phyloP scores from a whole-genome alignment of 2,113 vertebrate species.

The Malurus cyaneus region DNA sequence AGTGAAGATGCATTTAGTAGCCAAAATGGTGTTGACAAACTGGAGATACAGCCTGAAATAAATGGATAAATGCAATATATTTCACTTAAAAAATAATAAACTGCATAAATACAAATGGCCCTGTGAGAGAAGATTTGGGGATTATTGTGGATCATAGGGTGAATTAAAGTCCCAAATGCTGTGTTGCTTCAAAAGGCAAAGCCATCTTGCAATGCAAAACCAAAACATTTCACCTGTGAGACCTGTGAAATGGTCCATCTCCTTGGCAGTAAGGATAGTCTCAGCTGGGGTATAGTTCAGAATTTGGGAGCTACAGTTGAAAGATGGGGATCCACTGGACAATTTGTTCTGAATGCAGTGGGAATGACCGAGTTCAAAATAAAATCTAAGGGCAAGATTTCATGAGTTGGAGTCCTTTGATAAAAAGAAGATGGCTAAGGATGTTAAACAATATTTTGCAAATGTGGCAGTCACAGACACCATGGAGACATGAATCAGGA shows the following conservation, averaged over 20 bases:
- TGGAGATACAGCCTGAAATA: not conserved
- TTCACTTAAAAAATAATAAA: not conserved
- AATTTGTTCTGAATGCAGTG: not conserved
- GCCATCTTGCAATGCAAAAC: not conserved
- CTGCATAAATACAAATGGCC: not conserved
- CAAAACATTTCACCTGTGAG: not conserved
- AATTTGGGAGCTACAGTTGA: not conserved
- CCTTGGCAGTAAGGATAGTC: not conserved
- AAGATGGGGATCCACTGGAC: not conserved
- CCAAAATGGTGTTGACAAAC: not conserved
- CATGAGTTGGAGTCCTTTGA: not conserved
- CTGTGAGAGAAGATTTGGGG: not conserved
- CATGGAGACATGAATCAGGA: not conserved
- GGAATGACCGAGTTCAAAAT: not conserved
- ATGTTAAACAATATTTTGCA: not conserved
- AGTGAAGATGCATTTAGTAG: not conserved
- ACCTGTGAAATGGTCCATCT: not conserved
- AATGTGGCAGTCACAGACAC: rapidly evolving
- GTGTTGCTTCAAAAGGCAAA: not conserved
- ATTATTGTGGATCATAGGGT: not conserved
- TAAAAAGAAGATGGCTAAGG: not conserved
- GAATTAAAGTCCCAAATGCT: not conserved
- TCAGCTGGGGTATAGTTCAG: not conserved
- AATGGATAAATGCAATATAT: not conserved
- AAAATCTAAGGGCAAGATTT: not conserved